Conservation (phyloP, 2,797 vertebrate species). For the Bradypodion pumilum region DNA sequence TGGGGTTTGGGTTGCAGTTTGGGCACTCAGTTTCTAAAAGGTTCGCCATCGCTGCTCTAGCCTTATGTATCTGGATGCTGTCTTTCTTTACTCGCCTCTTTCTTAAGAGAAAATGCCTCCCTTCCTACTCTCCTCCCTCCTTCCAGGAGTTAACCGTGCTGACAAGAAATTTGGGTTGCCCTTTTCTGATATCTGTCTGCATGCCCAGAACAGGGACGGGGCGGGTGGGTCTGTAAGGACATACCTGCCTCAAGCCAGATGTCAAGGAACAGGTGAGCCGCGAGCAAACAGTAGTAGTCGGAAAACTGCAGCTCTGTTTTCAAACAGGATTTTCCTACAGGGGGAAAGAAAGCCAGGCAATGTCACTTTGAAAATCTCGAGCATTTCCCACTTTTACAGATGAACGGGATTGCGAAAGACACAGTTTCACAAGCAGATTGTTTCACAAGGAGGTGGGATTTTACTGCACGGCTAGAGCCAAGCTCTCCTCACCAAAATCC, state of each 20-base stretch:
- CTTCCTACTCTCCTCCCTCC: too few relatives aligned
- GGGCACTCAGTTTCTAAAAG: too few relatives aligned
- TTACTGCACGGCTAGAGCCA: too few relatives aligned
- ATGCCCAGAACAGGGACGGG: background rate
- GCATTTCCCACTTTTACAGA: background rate
- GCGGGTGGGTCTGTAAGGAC: constrained; percentile 14
- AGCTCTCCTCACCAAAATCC: constrained; percentile 85
- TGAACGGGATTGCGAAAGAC: background rate
- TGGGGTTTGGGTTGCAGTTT: too few relatives aligned
- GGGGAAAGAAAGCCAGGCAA: background rate
- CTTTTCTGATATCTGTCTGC: background rate
- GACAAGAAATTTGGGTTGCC: too few relatives aligned
- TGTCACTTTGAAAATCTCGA: background rate
- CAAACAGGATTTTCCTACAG: constrained; percentile 86
- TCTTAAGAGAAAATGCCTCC: too few relatives aligned
- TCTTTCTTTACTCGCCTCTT: background rate
- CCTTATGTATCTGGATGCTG: too few relatives aligned
- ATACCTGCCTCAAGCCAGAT: constrained; percentile 89
- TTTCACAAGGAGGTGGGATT: too few relatives aligned
- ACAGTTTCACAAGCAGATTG: background rate
- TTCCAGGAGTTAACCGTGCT: too few relatives aligned
- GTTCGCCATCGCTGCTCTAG: too few relatives aligned
- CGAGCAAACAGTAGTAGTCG: constrained; percentile 96
- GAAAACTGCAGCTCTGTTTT: constrained; percentile 98
- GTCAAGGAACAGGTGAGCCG: constrained; percentile 91